Base-by-base conservation (phyloP, 2,888 invertebrate genomes). In the Osedax frankpressi region DNA sequence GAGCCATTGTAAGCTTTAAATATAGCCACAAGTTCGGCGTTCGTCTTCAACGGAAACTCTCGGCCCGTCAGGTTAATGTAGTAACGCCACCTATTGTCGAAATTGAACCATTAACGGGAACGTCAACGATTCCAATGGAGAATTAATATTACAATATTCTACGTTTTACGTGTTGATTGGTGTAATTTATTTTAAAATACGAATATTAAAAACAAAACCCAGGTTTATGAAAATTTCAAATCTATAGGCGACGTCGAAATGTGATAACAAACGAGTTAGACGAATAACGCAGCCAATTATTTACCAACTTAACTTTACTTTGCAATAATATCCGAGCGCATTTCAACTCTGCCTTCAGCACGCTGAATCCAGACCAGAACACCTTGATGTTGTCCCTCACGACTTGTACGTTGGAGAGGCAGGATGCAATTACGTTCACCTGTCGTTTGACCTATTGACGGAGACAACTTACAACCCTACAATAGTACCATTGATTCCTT, bases 11-110 rank as follows among this genome's bases (percentile, higher is more conserved):
- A 78, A 28, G 74, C 74, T 26, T 72, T 72, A 30, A 78, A 72
- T 28, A 78, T 76, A 28, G 72, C 14, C 3, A 78, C 78, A 26
- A 78, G 72, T 62, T 78, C 76, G 29, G n/a, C 27, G 70, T 78
- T 78, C 0, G 78, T 78, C 29, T 71, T 74, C 19, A 78, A 65
- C 11, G 78, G 78, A 67, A 77, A 78, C 44, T 78, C 78, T 27
- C 75, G 28, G 19, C 76, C 77, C 14, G 77, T 74, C 2, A 78
- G 74, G 65, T 78, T 78, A 28, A 78, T 74, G 44, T 73, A 77
- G 69, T 78, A 78, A 28, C 75, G 74, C 78, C 78, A 78, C 19
- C 44, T 44, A 44, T 11, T 44, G 44, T 44, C 6, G 44, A n/a
- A n/a, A n/a, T n/a, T n/a, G n/a, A n/a, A n/a, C n/a, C n/a, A n/a